Evolutionary conservation across 2,888 invertebrate species (phyloP).

Genomic region (Lepidocyrtinus sp.): DNA sequence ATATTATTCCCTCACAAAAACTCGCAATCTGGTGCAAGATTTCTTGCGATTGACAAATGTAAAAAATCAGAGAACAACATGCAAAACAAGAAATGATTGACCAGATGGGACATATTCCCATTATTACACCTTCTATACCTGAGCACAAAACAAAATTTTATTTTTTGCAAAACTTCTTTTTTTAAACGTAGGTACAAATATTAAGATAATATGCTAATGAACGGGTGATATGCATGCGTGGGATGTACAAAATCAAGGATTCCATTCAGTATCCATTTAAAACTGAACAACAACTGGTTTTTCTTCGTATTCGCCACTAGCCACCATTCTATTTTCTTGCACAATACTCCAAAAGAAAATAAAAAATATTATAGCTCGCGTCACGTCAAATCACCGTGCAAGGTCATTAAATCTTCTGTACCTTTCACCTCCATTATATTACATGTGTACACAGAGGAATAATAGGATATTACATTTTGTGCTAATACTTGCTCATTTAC

Average conservation of each 20-base stretch:
- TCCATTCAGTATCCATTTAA: background rate
- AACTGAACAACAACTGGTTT: background rate
- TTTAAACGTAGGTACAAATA: background rate
- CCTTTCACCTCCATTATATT: constrained; percentile 16
- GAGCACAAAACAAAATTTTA: background rate
- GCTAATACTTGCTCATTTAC: too few relatives aligned
- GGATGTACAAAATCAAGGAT: background rate
- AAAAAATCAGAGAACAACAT: background rate
- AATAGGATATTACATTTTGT: too few relatives aligned
- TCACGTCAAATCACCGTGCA: constrained; percentile 7
- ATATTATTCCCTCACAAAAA: too few relatives aligned
- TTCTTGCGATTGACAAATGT: background rate
- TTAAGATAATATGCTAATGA: background rate
- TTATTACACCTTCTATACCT: background rate
- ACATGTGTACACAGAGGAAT: too few relatives aligned
- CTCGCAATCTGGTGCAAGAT: background rate
- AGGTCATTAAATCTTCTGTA: constrained; percentile 32
- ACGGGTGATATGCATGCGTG: background rate
- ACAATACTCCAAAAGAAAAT: constrained; percentile 3
- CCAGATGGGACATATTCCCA: background rate
- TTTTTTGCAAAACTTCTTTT: background rate
- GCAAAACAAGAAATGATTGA: background rate
- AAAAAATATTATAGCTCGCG: background rate
- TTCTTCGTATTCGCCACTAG: background rate
- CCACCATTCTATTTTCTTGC: constrained; percentile 1